Base-by-base conservation (phyloP, 2,113 vertebrate species). In the Dascyllus trimaculatus region DNA sequence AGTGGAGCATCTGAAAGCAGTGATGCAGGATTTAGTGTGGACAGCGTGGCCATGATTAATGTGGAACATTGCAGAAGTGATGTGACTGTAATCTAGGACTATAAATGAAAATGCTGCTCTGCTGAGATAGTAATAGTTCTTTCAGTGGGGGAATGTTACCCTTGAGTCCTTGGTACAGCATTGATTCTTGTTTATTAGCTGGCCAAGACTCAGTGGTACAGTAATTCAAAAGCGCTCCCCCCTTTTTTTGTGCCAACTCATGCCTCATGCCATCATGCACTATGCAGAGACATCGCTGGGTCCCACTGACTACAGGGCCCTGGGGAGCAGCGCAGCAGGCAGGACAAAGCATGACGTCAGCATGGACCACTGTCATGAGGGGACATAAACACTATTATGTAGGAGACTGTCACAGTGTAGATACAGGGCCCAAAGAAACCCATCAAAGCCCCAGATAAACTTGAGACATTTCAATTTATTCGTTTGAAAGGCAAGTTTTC, bases 231-330 rank as follows among this genome's bases (percentile, higher is more conserved):
- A 74, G 64, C 48, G 85, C 32, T 7, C 32, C 32, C 71, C 61
- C 61, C 17, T 46, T 62, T 62, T 85, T 87, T 84, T 84, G n/a
- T 89, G 87, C 91, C 67, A 74, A 82, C 67, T 92, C 86, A 89
- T 89, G 71, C 78, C 80, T 58, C 29, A 22, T 76, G 73, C 69
- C 77, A 32, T 62, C 73, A 54, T 71, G 59, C 67, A 59, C 75
- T 48, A 80, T 63, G 79, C 86, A 72, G 89, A 79, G 91, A 92
- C 26, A 45, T 92, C 90, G 62, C 91, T n/a, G 77, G 74, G 81
- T 89, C 76, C 51, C 78, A 59, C 78, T 71, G 74, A 77, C 71
- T 81, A 48, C 86, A 91, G 81, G 48, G 79, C 85, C 81, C 77
- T 9, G 48, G 75, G 83, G 87, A 85, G 85, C 71, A 68, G 71